phyloP scores from a whole-genome alignment of 2,797 vertebrate species.

The Podarcis siculus region DNA sequence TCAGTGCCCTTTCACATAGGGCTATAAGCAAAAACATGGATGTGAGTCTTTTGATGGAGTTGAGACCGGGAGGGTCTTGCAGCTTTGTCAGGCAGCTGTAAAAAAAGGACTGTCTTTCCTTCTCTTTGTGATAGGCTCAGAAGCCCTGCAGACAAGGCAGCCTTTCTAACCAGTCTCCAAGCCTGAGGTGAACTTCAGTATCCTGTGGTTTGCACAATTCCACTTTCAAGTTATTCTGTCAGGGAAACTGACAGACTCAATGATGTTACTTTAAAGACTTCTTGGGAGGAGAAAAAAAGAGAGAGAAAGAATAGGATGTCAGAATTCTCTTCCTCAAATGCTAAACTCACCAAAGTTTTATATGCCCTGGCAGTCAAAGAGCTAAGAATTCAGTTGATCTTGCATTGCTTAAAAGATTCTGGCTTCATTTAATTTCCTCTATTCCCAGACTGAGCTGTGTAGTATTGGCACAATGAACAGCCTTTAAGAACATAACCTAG shows the following conservation, averaged over 20 bases:
- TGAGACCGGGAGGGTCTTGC: slow-evolving; percentile 30
- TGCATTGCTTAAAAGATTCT: slow-evolving; percentile 24
- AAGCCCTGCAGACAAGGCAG: slow-evolving; percentile 19
- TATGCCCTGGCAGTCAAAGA: slow-evolving; percentile 45
- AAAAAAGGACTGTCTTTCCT: slow-evolving; percentile 33
- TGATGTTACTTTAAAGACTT: slow-evolving; percentile 55
- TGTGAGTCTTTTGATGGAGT: not conserved
- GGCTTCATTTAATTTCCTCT: slow-evolving; percentile 40
- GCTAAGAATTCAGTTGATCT: slow-evolving; percentile 48
- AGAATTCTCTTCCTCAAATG: slow-evolving; percentile 56
- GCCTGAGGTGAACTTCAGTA: slow-evolving; percentile 25
- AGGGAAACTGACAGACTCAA: slow-evolving; percentile 55
- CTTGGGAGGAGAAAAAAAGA: slow-evolving; percentile 42
- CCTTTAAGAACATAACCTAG: slow-evolving; percentile 36
- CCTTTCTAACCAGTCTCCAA: slow-evolving; percentile 31
- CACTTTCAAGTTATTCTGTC: slow-evolving; percentile 58
- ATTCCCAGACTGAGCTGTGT: slow-evolving; percentile 18
- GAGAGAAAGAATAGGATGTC: slow-evolving; percentile 33
- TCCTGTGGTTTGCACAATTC: slow-evolving; percentile 46
- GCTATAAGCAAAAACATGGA: slow-evolving; percentile 37
- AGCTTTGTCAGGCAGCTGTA: slow-evolving; percentile 30
- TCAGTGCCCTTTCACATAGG: slow-evolving; percentile 4
- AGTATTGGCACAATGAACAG: slow-evolving; percentile 31
- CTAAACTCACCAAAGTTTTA: slow-evolving; percentile 53
- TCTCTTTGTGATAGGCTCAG: slow-evolving; percentile 13